Conservation (phyloP, 2,888 invertebrate species). For the Eudasyphora cyanicolor region DNA sequence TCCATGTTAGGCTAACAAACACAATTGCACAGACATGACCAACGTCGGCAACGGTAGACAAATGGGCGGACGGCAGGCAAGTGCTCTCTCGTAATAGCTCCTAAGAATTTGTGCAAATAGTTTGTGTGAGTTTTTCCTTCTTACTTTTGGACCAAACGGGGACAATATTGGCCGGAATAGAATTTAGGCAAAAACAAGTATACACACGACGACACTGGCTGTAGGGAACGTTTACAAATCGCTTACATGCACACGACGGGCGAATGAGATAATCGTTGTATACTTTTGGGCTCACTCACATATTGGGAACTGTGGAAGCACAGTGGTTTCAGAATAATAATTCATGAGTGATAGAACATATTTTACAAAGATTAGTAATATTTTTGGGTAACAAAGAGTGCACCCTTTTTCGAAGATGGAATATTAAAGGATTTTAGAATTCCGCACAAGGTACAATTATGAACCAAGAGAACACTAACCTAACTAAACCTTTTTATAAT, state of each 20-base stretch:
- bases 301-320: not conserved
- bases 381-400: too few relatives aligned
- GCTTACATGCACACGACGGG: not conserved
- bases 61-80: not conserved
- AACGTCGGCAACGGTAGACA: not conserved
- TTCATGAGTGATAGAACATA: too few relatives aligned
- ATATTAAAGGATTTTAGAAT: too few relatives aligned
- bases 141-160: not conserved
- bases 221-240: not conserved
- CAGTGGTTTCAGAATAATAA: not conserved
- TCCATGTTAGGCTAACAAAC: not conserved
- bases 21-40: slow-evolving; percentile 34
- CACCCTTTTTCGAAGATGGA: too few relatives aligned
- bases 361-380: too few relatives aligned
- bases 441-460: too few relatives aligned
- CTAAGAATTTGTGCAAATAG: not conserved
- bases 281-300: slow-evolving; percentile 17
- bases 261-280: slow-evolving; percentile 39
- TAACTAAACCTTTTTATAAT: too few relatives aligned
- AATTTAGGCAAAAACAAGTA: slow-evolving; percentile 31
- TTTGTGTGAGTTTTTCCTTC: not conserved
- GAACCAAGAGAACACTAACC: too few relatives aligned
- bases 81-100: not conserved
- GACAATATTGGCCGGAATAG: slow-evolving; percentile 54
- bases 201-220: not conserved